Evolutionary conservation across 2,888 invertebrate genomes (phyloP).

Genomic region (Agapostemon virescens): DNA sequence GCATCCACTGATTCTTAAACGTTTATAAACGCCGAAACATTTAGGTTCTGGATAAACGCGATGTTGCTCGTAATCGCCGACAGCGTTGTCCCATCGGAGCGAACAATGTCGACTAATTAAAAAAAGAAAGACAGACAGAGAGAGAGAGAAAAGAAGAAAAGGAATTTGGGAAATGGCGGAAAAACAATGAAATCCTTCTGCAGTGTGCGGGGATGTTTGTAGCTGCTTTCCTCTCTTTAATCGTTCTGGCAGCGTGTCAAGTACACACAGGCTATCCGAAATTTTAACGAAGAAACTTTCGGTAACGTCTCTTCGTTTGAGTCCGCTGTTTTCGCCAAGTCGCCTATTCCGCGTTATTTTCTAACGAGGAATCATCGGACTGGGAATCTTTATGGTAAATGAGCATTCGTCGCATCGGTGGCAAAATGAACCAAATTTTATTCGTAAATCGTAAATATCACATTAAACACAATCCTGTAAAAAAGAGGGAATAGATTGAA

Average conservation of each 20-base stretch:
- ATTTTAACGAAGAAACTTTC: not conserved
- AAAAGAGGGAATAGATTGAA: too few relatives aligned
- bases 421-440: too few relatives aligned
- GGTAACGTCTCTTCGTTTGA: not conserved
- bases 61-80: not conserved
- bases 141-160: not conserved
- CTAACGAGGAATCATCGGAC: not conserved
- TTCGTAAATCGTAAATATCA: too few relatives aligned
- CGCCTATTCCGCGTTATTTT: not conserved
- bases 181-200: constrained; percentile 10
- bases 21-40: constrained; percentile 5
- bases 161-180: not conserved
- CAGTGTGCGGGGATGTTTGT: constrained; percentile 21
- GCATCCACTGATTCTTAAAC: constrained; percentile 16
- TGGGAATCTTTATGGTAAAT: too few relatives aligned
- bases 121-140: not conserved
- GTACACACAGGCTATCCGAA: constrained; percentile 29
- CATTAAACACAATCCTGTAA: too few relatives aligned
- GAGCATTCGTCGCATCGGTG: too few relatives aligned
- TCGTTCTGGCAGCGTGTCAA: constrained; percentile 71
- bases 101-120: constrained; percentile 23
- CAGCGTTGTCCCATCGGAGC: not conserved
- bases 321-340: not conserved
- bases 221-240: constrained; percentile 43
- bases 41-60: not conserved